These are phyloP conservation scores for Ochotona curzoniae DNA, from an alignment of 2,113 vertebrate genomes.

Conservation along the genomic window DNA sequence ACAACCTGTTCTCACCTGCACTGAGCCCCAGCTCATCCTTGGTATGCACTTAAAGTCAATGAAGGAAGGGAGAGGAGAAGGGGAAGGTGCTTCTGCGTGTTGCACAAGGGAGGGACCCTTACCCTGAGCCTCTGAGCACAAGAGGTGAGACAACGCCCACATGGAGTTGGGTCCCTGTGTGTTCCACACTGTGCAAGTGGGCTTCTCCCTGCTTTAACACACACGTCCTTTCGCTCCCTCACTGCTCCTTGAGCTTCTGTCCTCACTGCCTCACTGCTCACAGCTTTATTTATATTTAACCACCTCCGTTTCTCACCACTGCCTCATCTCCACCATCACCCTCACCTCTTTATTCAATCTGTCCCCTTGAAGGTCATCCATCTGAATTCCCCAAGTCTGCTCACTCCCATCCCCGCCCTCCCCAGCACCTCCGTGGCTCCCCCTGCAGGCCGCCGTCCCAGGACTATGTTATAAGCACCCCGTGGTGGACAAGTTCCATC, in stretches of 20 bases:
- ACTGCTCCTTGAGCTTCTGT: background rate
- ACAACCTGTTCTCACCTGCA: background rate
- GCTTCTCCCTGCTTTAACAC: background rate
- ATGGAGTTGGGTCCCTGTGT: background rate
- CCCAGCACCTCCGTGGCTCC: background rate
- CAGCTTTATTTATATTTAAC: constrained; percentile 47
- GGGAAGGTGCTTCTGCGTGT: background rate
- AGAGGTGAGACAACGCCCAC: background rate
- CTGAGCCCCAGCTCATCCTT: background rate
- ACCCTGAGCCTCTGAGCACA: no score
- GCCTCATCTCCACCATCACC: constrained; percentile 20
- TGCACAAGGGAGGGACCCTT: background rate
- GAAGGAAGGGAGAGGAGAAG: background rate
- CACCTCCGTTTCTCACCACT: background rate
- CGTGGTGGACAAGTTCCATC: background rate
- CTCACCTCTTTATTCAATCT: constrained; percentile 41
- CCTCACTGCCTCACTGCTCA: constrained; percentile 1
- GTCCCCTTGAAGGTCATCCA: constrained; percentile 49
- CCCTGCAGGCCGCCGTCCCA: background rate
- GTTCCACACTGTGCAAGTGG: background rate
- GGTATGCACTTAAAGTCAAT: background rate
- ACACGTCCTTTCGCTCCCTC: background rate
- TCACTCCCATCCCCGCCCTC: background rate
- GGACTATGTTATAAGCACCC: background rate
- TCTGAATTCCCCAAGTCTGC: background rate